phyloP scores from a whole-genome alignment of 2,797 vertebrate species.

The Tragopan temminckii region DNA sequence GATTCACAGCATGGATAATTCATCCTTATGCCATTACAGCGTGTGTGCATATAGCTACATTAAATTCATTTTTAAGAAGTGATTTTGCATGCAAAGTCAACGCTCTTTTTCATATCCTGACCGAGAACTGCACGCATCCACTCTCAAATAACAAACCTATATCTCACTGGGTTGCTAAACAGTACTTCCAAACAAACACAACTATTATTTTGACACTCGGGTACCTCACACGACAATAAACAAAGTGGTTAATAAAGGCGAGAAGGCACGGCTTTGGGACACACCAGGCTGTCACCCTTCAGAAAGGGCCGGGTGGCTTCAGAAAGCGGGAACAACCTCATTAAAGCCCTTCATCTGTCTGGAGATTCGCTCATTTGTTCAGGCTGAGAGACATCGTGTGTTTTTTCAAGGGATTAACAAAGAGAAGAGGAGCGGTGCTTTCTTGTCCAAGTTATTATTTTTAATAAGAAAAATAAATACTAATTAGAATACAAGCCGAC shows the following conservation, averaged over 20 bases:
- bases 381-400: neutral
- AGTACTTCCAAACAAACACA: neutral
- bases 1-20: conserved; percentile 45
- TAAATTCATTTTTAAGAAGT: neutral
- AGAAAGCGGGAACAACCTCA: conserved; percentile 30
- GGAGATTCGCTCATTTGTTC: conserved; percentile 51
- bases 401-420: conserved; percentile 24
- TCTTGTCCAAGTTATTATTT: conserved; percentile 13
- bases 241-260: neutral
- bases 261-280: neutral
- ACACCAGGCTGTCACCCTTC: neutral
- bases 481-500: conserved; percentile 45
- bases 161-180: neutral
- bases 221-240: neutral
- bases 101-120: neutral
- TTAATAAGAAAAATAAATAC: conserved; percentile 49
- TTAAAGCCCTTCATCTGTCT: conserved; percentile 36
- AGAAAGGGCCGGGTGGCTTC: neutral
- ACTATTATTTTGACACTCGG: neutral
- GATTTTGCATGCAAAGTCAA: neutral
- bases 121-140: neutral
- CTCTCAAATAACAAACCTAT: neutral
- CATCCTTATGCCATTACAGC: neutral
- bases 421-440: neutral
- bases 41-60: neutral